Base-by-base conservation (phyloP, 2,888 invertebrate species). In the Pheosia gnoma region DNA sequence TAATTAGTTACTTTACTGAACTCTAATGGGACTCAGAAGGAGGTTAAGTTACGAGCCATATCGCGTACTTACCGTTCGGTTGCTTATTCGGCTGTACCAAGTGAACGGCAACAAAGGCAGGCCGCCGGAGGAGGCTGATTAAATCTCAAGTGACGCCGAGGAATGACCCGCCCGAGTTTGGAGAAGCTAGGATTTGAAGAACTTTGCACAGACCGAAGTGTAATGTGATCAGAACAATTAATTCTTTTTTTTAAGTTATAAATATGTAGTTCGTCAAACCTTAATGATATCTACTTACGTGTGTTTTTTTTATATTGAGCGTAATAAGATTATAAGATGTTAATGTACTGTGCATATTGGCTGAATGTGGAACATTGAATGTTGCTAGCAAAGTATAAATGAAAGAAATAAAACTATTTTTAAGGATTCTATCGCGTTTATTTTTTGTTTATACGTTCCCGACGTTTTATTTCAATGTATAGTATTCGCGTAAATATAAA, bases 131-230 rank as follows among this genome's bases (percentile, higher is more conserved):
- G 63, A 68, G 61, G 72, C 80, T 87, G 88, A 88, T 88, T 87
- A 87, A 85, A 88, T 88, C 87, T 85, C 72, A 77, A 85, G 84
- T 85, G 88, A 88, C 87, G 83, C 79, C 80, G 81, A 86, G 86
- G 83, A 87, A 88, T 87, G 85, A 77, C 84, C 82, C 80, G 80
- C 74, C 78, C 77, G 72, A 72, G 78, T 71, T 76, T 73, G 63
- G 69, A 64, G 71, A 69, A 75, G 72, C 75, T 70, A 71, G 83
- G 77, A 68, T 70, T 77, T 77, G 67, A 60, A 58, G 56, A 37
- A 51, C 37, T 3, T 41, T 11, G 3, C 58, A 55, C 52, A 77
- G 75, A 77, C 76, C 68, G 64, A 37, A 4, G 13, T 36, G 41
- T 63, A 62, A 25, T 13, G 9, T 4, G 0, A 9, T 47, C 4